A percentile compares a stretch with the other conserved stretches of the same genome.
phyloP scores from a whole-genome alignment of 2,113 vertebrate species.

The Dolichotis patagonum region DNA sequence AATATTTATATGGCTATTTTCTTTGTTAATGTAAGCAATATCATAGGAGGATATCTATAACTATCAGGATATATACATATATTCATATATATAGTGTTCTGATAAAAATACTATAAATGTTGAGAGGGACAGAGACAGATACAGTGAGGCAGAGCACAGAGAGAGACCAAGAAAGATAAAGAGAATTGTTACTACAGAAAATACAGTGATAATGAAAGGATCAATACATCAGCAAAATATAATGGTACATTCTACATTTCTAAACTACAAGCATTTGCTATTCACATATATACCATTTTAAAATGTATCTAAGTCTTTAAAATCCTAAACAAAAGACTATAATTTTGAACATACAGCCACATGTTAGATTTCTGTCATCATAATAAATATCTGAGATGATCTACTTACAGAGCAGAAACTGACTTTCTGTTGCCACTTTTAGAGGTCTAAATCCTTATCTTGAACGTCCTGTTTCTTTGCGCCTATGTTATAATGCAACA shows the following conservation, averaged over 20 bases:
- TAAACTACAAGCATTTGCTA: background rate
- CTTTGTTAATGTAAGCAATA: background rate
- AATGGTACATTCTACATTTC: background rate
- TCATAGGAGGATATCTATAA: background rate
- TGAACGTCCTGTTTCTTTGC: background rate
- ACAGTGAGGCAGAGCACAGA: background rate
- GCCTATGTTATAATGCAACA: accelerated
- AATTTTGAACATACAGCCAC: background rate
- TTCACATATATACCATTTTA: background rate
- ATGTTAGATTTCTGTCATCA: background rate
- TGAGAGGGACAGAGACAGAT: background rate
- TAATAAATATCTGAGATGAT: background rate
- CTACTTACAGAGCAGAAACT: background rate
- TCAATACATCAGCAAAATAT: background rate
- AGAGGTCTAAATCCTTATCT: background rate
- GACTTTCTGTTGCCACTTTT: background rate
- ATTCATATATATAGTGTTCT: background rate
- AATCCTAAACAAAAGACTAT: background rate
- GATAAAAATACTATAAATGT: background rate
- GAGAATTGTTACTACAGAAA: background rate
- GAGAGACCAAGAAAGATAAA: background rate
- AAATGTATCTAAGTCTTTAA: background rate
- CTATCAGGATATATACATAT: background rate
- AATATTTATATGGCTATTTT: background rate
- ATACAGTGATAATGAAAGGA: background rate